Percentiles rank a stretch among this genome's conserved stretches.
Evolutionary conservation across 2,888 invertebrate genomes (phyloP).

Genomic region (Caenorhabditis panamensis): DNA sequence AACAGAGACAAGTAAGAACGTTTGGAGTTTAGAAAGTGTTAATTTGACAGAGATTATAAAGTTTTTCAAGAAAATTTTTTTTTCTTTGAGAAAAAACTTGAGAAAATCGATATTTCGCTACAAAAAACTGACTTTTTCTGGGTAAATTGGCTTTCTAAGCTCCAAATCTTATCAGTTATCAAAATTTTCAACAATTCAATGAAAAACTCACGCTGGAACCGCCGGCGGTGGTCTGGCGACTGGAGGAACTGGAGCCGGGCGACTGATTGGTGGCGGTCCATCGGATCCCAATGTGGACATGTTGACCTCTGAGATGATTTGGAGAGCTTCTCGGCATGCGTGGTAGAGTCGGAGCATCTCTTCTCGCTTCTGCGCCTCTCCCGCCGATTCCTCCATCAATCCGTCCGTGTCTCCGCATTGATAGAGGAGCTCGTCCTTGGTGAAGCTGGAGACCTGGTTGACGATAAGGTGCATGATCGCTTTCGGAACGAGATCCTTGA

Average conservation of each 20-base stretch:
- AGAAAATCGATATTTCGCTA: too few species aligned
- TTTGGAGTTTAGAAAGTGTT: too few species aligned
- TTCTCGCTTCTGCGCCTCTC: constrained; percentile 95
- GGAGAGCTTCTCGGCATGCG: constrained; percentile 96
- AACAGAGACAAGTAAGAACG: too few species aligned
- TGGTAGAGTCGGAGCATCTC: constrained; percentile 99
- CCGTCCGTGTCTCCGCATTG: constrained; percentile 92
- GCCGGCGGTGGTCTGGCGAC: too few species aligned
- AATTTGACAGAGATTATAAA: too few species aligned
- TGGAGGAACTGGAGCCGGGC: too few species aligned
- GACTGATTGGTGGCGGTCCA: constrained; percentile 95
- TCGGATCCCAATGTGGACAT: constrained; percentile 97
- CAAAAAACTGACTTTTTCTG: too few species aligned
- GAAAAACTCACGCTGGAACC: constrained; percentile 69
- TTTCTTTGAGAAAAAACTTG: too few species aligned
- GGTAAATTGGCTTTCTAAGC: too few species aligned
- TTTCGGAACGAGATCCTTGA: constrained; percentile 97
- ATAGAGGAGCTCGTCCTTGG: constrained; percentile 95
- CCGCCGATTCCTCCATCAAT: constrained; percentile 98
- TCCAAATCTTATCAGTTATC: too few species aligned
- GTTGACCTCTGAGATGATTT: constrained; percentile 95
- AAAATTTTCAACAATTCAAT: too few species aligned
- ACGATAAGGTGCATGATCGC: constrained; percentile 98
- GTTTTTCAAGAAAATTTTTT: too few species aligned
- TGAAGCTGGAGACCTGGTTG: constrained; percentile 94